A percentile compares a stretch with the other conserved stretches of the same genome.
Evolutionary conservation across 37 sponge, comb jelly and placozoan species (phyloP).

Genomic region (Ephydatia muelleri): DNA sequence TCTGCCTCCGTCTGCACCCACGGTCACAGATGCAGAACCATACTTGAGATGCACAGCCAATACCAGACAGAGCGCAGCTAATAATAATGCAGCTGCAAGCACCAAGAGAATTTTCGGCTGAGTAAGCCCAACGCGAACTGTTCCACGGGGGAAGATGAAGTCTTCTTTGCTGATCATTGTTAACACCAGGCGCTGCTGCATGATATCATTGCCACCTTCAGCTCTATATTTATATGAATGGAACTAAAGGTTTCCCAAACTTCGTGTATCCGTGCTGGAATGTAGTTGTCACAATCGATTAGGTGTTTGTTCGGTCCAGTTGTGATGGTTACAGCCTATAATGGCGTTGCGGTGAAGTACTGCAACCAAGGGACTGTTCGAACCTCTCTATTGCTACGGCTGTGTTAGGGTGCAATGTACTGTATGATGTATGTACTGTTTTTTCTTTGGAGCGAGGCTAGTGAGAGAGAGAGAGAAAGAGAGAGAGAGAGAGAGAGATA

Average conservation of each 20-base stretch:
- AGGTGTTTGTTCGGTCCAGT: neutral
- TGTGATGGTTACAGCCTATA: neutral
- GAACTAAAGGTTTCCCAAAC: neutral
- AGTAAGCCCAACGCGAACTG: neutral
- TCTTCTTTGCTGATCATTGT: neutral
- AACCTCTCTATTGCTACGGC: neutral
- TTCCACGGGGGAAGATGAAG: neutral
- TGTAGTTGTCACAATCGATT: neutral
- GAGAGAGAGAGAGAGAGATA: too few relatives aligned
- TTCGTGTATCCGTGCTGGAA: neutral
- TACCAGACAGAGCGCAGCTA: neutral
- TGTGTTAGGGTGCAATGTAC: neutral
- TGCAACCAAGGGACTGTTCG: too few relatives aligned
- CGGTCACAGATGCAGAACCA: neutral
- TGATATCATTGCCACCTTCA: neutral
- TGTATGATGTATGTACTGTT: neutral
- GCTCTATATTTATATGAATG: neutral
- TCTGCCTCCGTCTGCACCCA: neutral
- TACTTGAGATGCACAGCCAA: neutral
- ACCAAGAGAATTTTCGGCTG: neutral
- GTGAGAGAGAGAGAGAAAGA: too few relatives aligned
- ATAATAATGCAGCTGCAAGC: neutral
- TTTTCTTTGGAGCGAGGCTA: too few relatives aligned
- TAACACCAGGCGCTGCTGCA: neutral
- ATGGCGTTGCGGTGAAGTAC: neutral